These are phyloP conservation scores for Thamnophis sirtalis DNA, from an alignment of 2,113 vertebrate species.

Conservation along the genomic window DNA sequence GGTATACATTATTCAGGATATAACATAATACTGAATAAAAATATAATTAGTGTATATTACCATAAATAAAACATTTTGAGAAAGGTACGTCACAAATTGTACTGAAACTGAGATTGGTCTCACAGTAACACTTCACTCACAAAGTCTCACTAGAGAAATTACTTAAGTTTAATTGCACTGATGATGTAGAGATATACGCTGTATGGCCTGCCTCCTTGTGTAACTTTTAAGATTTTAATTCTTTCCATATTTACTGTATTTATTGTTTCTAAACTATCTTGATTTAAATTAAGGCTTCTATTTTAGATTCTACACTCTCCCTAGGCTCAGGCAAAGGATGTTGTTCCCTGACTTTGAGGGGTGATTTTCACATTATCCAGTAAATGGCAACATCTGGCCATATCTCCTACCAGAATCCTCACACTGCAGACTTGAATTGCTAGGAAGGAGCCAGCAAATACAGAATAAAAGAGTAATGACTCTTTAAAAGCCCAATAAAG, in stretches of 20 bases:
- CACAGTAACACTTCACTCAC: neutral
- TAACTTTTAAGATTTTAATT: neutral
- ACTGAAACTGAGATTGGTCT: neutral
- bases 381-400: neutral
- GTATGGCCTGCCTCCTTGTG: neutral
- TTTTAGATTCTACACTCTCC: neutral
- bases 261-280: neutral
- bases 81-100: neutral
- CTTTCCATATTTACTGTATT: neutral
- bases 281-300: neutral
- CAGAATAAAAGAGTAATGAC: neutral
- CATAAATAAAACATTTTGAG: neutral
- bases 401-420: neutral
- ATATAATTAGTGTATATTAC: neutral
- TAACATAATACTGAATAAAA: neutral
- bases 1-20: neutral
- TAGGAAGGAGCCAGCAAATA: neutral
- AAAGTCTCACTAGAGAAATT: neutral
- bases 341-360: neutral
- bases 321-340: neutral
- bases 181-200: neutral
- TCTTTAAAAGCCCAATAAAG: neutral
- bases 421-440: neutral
- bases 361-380: neutral
- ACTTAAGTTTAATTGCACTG: neutral